A percentile compares a stretch with the other conserved stretches of the same genome.
These are phyloP conservation scores for Xenotilapia longispinis DNA, from an alignment of 2,113 vertebrate species.

Conservation along the genomic window DNA sequence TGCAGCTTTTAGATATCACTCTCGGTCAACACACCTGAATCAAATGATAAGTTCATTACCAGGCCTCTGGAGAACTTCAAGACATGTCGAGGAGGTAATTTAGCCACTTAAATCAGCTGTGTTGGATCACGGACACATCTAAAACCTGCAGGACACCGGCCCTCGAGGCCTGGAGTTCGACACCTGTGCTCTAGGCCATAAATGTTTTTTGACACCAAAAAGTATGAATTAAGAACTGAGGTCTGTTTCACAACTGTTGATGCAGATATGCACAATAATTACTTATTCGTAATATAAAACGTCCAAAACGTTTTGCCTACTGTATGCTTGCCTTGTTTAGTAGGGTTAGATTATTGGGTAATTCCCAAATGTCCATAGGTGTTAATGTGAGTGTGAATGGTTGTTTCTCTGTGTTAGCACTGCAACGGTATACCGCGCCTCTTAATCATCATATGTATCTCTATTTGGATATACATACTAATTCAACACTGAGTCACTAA, in stretches of 20 bases:
- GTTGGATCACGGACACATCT: neutral
- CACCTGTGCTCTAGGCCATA: neutral
- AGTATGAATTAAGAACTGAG: neutral
- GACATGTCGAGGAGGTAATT: neutral
- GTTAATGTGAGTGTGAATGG: neutral
- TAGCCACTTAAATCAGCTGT: neutral
- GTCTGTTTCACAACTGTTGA: neutral
- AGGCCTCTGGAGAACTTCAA: neutral
- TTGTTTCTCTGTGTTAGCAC: neutral
- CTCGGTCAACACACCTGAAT: neutral
- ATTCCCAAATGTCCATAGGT: neutral
- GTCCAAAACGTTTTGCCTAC: neutral
- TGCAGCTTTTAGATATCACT: neutral
- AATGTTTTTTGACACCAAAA: neutral
- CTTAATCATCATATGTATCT: neutral
- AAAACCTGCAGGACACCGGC: neutral
- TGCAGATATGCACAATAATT: neutral
- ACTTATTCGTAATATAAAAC: neutral
- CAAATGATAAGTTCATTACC: neutral
- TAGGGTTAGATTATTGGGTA: neutral
- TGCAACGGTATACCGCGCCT: neutral
- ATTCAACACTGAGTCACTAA: neutral
- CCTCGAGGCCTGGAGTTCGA: neutral
- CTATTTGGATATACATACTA: neutral
- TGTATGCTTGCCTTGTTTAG: neutral